Evolutionary conservation across 1,140 invertebrate genomes (phyloP).

Genomic region (Drosophila ficusphila): DNA sequence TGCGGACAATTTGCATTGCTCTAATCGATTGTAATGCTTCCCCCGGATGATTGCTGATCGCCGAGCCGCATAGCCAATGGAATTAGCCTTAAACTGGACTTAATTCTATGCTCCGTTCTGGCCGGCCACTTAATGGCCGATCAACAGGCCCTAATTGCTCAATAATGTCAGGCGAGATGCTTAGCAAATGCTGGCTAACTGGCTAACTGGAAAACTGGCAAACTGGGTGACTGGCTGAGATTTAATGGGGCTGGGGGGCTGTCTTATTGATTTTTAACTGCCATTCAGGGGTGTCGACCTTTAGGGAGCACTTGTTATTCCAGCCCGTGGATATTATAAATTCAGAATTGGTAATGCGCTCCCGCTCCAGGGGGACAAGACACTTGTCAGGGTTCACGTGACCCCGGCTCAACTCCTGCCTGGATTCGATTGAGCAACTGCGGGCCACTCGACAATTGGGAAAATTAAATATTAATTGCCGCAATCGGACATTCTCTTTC

Average conservation of each 20-base stretch:
- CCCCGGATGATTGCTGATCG: constrained; percentile 10
- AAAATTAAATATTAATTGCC: constrained; percentile 61
- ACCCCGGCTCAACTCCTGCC: constrained; percentile 5
- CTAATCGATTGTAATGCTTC: constrained; percentile 38
- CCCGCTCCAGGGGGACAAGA: constrained; percentile 22
- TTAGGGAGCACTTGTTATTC: constrained; percentile 22
- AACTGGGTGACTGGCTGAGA: neutral
- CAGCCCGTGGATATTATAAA: constrained; percentile 23
- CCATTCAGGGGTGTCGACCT: constrained; percentile 10
- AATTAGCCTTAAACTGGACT: constrained; percentile 24
- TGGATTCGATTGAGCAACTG: constrained; percentile 40
- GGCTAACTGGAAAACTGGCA: too few relatives aligned
- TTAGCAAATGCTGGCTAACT: too few relatives aligned
- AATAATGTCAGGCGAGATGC: constrained; percentile 42
- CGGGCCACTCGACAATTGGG: constrained; percentile 15
- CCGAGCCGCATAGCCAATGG: constrained; percentile 16
- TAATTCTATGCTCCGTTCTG: constrained; percentile 10
- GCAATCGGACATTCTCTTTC: constrained; percentile 64
- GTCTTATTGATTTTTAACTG: constrained; percentile 3
- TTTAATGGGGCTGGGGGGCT: neutral
- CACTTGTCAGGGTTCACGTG: constrained; percentile 59
- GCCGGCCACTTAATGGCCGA: constrained; percentile 20
- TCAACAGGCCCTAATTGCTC: constrained; percentile 49
- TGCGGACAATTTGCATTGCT: constrained; percentile 29
- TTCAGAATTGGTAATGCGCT: constrained; percentile 28